phyloP scores from a whole-genome alignment of 2,113 vertebrate species.

The Alethe castanea region DNA sequence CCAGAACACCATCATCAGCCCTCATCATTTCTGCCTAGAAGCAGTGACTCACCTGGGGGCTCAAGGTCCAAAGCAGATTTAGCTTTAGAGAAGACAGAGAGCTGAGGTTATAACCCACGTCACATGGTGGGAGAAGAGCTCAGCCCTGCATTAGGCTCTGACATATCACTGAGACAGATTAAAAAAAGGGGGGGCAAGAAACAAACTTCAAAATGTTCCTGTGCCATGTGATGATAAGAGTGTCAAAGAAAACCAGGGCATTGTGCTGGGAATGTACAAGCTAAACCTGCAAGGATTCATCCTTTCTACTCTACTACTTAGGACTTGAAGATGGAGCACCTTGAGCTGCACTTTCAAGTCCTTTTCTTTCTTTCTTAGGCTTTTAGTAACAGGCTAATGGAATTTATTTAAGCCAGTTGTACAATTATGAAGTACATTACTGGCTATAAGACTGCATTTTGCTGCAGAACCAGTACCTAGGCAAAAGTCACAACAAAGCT shows the following conservation, averaged over 20 bases:
- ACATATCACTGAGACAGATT: not conserved
- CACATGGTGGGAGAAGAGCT: not conserved
- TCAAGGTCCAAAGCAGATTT: constrained; percentile 20
- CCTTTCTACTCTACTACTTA: not conserved
- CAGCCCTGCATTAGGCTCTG: not conserved
- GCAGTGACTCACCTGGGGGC: constrained; percentile 21
- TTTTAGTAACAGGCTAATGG: not conserved
- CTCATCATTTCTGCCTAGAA: not conserved
- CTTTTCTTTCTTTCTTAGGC: not conserved
- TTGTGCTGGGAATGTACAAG: not conserved
- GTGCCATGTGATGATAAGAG: not conserved
- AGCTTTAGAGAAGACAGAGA: not conserved
- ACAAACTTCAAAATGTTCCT: not conserved
- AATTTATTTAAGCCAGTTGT: not conserved
- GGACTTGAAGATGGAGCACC: not conserved
- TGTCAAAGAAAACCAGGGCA: not conserved
- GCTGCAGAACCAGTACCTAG: not conserved
- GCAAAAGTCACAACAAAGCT: not conserved
- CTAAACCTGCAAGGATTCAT: not conserved
- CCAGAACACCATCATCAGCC: not conserved
- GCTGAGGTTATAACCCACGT: not conserved
- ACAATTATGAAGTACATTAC: not conserved
- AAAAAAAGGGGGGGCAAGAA: accelerated
- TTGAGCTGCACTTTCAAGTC: not conserved
- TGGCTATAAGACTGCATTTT: not conserved